Evolutionary conservation across 2,888 invertebrate species (phyloP).

Genomic region (Venustoraphidia nigricollis): DNA sequence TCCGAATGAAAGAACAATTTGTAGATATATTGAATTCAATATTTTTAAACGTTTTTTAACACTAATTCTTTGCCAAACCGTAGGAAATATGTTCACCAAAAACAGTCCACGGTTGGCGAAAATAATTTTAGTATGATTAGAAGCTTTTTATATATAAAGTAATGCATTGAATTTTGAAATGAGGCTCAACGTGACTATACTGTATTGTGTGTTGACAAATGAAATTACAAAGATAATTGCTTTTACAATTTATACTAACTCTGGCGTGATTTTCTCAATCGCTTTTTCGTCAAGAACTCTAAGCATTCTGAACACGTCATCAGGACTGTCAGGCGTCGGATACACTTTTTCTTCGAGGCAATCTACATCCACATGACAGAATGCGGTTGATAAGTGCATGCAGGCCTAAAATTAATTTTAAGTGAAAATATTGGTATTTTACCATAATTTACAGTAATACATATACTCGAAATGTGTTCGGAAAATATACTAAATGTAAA

Average conservation of each 20-base stretch:
- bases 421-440: background rate
- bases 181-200: too few relatives aligned
- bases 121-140: too few relatives aligned
- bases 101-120: too few relatives aligned
- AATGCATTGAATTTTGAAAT: too few relatives aligned
- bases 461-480: background rate
- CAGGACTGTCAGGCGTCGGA: conserved; percentile 40
- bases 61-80: too few relatives aligned
- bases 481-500: background rate
- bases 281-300: conserved; percentile 45
- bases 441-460: background rate
- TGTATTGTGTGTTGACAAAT: too few relatives aligned
- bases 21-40: background rate
- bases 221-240: background rate
- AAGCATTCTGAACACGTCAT: conserved; percentile 41
- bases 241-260: conserved; percentile 14
- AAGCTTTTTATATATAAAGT: too few relatives aligned
- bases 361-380: conserved; percentile 65
- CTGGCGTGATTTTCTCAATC: conserved; percentile 40
- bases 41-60: too few relatives aligned
- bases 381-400: conserved; percentile 76
- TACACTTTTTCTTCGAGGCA: conserved; percentile 64
- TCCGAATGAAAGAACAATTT: background rate
- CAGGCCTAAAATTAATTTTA: conserved; percentile 32
- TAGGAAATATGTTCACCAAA: too few relatives aligned